Percentiles rank a stretch among this genome's conserved stretches.
These are phyloP conservation scores for Anastrepha obliqua DNA, from an alignment of 1,140 invertebrate species.

Conservation along the genomic window DNA sequence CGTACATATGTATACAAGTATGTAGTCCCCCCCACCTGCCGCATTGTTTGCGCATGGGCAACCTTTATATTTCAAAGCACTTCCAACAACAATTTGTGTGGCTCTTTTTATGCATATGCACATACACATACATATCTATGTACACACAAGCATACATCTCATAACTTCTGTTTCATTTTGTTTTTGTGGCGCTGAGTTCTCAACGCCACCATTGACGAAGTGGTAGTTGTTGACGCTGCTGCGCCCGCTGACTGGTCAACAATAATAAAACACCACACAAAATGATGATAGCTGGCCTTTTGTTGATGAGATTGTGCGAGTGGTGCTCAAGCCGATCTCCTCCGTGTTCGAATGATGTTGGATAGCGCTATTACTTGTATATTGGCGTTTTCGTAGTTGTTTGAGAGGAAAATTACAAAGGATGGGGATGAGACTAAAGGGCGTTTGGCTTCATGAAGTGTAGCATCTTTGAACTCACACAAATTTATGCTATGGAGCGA, in stretches of 20 bases:
- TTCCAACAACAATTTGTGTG: no score
- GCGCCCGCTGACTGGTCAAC: conserved; percentile 41
- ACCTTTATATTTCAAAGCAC: background rate
- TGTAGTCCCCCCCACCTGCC: background rate
- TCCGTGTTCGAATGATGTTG: background rate
- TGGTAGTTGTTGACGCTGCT: conserved; percentile 18
- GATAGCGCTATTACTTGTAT: background rate
- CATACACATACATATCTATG: background rate
- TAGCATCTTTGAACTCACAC: no score
- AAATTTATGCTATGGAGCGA: no score
- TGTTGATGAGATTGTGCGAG: background rate
- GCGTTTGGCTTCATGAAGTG: background rate
- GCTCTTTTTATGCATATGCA: background rate
- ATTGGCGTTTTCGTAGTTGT: conserved; percentile 4
- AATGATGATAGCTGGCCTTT: conserved; percentile 43
- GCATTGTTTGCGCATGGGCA: background rate
- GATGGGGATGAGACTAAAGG: background rate
- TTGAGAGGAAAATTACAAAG: background rate
- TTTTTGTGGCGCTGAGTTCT: conserved; percentile 1
- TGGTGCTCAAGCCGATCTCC: background rate
- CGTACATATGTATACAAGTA: background rate
- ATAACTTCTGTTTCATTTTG: conserved; percentile 49
- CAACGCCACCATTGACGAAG: background rate
- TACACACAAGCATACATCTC: background rate
- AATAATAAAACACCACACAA: conserved; percentile 33